These are phyloP conservation scores for Melanotus villosus DNA, from an alignment of 2,888 invertebrate species.

Conservation along the genomic window DNA sequence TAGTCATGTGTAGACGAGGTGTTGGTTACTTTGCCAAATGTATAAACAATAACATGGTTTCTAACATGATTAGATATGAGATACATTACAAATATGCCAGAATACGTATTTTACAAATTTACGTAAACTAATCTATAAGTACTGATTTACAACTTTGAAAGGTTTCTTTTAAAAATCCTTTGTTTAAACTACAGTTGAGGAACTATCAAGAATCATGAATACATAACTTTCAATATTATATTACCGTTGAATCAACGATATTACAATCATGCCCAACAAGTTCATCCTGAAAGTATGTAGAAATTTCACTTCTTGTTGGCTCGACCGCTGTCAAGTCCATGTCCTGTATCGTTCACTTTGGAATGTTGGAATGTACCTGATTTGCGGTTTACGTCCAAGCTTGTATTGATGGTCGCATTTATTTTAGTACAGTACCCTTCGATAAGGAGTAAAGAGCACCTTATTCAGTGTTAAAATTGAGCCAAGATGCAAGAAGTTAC, in stretches of 20 bases:
- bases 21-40: slow-evolving; percentile 9
- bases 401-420: slow-evolving; percentile 26
- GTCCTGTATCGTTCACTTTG: slow-evolving; percentile 41
- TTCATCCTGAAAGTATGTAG: background rate
- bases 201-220: too few species aligned
- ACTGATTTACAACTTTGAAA: too few species aligned
- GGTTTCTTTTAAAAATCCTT: too few species aligned
- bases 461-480: background rate
- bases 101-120: too few species aligned
- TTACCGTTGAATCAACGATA: too few species aligned
- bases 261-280: too few species aligned
- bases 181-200: too few species aligned
- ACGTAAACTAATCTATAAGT: too few species aligned
- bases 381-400: slow-evolving; percentile 38
- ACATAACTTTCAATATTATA: too few species aligned
- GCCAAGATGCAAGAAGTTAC: background rate
- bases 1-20: slow-evolving; percentile 31
- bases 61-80: background rate
- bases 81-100: background rate
- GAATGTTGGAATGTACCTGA: slow-evolving; percentile 47
- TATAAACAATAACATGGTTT: slow-evolving; percentile 6
- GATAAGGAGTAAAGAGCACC: too few species aligned
- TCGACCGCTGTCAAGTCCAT: slow-evolving; percentile 43
- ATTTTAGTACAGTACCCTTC: background rate
- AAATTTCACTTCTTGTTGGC: slow-evolving; percentile 23